A percentile compares a stretch with the other conserved stretches of the same genome.
Conservation (phyloP, 2,113 vertebrate species). For the Protomyctophum bolini region DNA sequence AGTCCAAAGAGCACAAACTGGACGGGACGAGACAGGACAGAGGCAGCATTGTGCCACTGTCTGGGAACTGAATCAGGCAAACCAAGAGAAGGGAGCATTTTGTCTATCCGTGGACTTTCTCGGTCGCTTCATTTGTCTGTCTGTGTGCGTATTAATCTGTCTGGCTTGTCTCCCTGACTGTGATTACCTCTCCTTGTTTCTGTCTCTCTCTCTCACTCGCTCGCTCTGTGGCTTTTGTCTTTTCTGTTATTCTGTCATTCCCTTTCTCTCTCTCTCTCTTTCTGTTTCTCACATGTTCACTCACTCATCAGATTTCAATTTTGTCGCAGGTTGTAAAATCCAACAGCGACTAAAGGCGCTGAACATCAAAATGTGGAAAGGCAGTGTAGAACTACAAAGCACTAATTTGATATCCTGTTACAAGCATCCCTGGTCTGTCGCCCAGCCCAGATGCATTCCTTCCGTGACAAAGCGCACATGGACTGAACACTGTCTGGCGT, state of each 20-base stretch:
- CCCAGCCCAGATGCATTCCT: conserved; percentile 47
- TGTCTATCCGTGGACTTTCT: too few species aligned
- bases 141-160: neutral
- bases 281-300: neutral
- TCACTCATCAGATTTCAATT: conserved; percentile 17
- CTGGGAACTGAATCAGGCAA: neutral
- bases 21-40: conserved; percentile 19
- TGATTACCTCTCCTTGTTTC: neutral
- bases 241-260: neutral
- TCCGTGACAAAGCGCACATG: conserved; percentile 37
- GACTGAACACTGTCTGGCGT: conserved; percentile 42
- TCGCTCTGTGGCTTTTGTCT: neutral
- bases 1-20: conserved; percentile 28
- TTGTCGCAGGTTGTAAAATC: conserved; percentile 58
- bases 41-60: conserved; percentile 1
- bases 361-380: conserved; percentile 49
- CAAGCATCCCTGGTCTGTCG: conserved; percentile 46
- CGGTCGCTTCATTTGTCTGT: neutral
- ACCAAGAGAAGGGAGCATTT: neutral
- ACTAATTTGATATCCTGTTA: conserved; percentile 63
- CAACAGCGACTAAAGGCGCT: conserved; percentile 51
- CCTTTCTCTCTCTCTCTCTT: conserved; percentile 4
- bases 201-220: neutral
- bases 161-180: neutral
- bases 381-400: conserved; percentile 29